Percentiles rank a stretch among this genome's conserved stretches.
phyloP scores from a whole-genome alignment of 2,113 vertebrate species.

The Odocoileus virginianus region DNA sequence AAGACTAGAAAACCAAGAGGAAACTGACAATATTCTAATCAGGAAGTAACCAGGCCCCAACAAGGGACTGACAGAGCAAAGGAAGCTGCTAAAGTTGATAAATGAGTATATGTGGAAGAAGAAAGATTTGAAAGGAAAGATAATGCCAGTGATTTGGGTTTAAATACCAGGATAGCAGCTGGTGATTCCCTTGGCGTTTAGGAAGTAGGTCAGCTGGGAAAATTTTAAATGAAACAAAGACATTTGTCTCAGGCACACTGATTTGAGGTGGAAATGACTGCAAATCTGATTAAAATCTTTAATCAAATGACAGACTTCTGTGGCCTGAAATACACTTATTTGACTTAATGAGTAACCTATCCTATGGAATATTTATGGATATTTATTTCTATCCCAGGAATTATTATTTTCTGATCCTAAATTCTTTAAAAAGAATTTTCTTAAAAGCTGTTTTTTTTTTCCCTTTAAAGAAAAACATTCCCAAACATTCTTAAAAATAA shows the following conservation, averaged over 20 bases:
- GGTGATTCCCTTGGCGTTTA: slow-evolving; percentile 55
- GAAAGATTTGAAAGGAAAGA: slow-evolving; percentile 65
- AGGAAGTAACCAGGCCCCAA: neutral
- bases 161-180: slow-evolving; percentile 27
- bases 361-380: neutral
- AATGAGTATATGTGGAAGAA: slow-evolving; percentile 43
- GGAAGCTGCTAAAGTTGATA: slow-evolving; percentile 54
- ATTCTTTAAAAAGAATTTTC: neutral
- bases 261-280: slow-evolving; percentile 49
- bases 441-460: neutral
- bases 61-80: slow-evolving; percentile 23
- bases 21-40: slow-evolving; percentile 44
- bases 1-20: neutral
- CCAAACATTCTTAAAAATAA: neutral
- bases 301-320: slow-evolving; percentile 54
- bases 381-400: slow-evolving; percentile 13
- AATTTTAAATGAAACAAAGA: slow-evolving; percentile 63
- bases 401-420: slow-evolving; percentile 2
- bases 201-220: slow-evolving; percentile 59
- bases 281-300: slow-evolving; percentile 60
- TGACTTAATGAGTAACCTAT: slow-evolving; percentile 37
- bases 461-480: neutral
- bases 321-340: slow-evolving; percentile 33
- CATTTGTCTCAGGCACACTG: slow-evolving; percentile 31
- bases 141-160: slow-evolving; percentile 41